Evolutionary conservation across 2,113 vertebrate species (phyloP), one percentile per base, ranked within the genome.

Genomic region (Chionis minor): DNA sequence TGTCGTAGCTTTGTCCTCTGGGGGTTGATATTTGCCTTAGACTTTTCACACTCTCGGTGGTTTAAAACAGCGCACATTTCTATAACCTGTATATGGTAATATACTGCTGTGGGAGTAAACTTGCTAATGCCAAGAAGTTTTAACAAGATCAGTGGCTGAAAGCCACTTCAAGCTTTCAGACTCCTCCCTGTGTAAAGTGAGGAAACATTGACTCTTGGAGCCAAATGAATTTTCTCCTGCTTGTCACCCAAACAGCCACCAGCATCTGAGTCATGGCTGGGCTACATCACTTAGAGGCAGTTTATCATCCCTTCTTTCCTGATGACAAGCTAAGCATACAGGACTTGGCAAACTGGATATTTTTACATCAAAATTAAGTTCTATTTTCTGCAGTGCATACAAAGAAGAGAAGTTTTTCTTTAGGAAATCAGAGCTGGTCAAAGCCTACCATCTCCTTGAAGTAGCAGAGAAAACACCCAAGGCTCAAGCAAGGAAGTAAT

Each of bases 121-220:
- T 54, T 80, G 40, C 75, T 86, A 85, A 45, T n/a, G 38, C 70
- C 77, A 74, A 65, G 66, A 74, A 67, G 33, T 63, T 85, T 40
- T 40, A 90, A 81, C 24, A 33, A 27, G 78, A 49, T 38, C 54
- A 85, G 82, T 92, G 89, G 95, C 94, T 47, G 49, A 94, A 38
- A 95, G 91, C 95, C 91, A 97, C 95, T 95, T 97, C 84, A 97
- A 97, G 91, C 96, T 96, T 96, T 92, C 87, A 66, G 16, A 87
- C 56, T 92, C 77, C 70, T 88, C 86, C 62, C 33, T 9, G 0
- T 69, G 49, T 62, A 82, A 88, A 85, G 72, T 28, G 71, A 93
- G 78, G 91, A 95, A 88, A 94, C 55, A 44, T 17, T 87, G 95
- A 89, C 93, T 95, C 96, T 87, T 11, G 2, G 97, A 96, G 95